A percentile compares a stretch with the other conserved stretches of the same genome.
Conservation (phyloP, 1,140 invertebrate genomes). For the Thaumetopoea pityocampa region DNA sequence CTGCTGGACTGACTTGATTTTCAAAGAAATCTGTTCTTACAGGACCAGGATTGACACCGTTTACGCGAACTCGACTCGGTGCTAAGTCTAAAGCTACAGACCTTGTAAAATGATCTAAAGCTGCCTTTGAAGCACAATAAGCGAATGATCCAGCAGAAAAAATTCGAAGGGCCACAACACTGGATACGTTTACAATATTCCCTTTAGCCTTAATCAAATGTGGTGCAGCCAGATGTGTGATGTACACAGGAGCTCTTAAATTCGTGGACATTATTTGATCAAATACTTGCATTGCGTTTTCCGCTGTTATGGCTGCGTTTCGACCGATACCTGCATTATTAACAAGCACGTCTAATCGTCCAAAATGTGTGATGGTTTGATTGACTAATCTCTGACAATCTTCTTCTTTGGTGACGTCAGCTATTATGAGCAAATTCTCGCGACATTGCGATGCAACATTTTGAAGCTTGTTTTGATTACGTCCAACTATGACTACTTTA, state of each 20-base stretch:
- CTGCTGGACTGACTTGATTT: no score
- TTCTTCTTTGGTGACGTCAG: slow-evolving; percentile 79
- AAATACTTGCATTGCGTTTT: slow-evolving; percentile 80
- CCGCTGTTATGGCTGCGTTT: slow-evolving; percentile 79
- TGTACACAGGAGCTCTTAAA: slow-evolving; percentile 80
- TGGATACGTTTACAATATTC: slow-evolving; percentile 85
- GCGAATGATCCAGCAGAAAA: neutral
- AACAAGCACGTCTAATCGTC: slow-evolving; percentile 79
- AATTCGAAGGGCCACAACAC: slow-evolving; percentile 71
- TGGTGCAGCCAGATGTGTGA: slow-evolving; percentile 83
- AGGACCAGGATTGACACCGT: slow-evolving; percentile 79
- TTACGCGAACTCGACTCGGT: slow-evolving; percentile 30
- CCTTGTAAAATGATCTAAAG: slow-evolving; percentile 85
- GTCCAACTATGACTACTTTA: neutral
- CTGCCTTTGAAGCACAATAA: slow-evolving; percentile 53
- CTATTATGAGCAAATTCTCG: slow-evolving; percentile 72
- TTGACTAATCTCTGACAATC: slow-evolving; percentile 78
- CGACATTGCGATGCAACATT: neutral
- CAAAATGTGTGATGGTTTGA: slow-evolving; percentile 74
- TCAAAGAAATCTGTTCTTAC: slow-evolving; percentile 16
- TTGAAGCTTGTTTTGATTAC: neutral
- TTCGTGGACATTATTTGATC: slow-evolving; percentile 83
- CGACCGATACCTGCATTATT: slow-evolving; percentile 85
- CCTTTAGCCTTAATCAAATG: slow-evolving; percentile 82
- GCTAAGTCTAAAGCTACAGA: slow-evolving; percentile 81